Evolutionary conservation across 2,797 vertebrate species (phyloP), one percentile per base, ranked within the genome.

Genomic region (Zalophus californianus): DNA sequence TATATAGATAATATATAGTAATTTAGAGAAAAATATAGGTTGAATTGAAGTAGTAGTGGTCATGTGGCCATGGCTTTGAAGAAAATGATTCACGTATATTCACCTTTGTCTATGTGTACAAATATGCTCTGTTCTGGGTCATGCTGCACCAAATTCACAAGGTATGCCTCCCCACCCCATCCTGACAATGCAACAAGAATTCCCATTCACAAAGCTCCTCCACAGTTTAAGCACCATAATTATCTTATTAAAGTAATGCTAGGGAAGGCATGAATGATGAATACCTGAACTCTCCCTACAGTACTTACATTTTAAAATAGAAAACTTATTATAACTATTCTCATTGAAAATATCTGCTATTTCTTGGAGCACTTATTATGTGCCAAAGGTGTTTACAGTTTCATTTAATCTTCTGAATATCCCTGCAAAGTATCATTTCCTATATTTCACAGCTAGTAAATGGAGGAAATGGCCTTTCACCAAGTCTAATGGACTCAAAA

Each of bases 301-400:
- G 77, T 56, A 70, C 75, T 79, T 56, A 90, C 7, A 79, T 73
- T 83, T 97, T 84, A 90, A 97, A 94, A 79, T 12, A 90, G 85
- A 50, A 92, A 92, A 87, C 38, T 73, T 73, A 56, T 87, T 66
- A 68, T 84, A 48, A 80, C 15, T 73, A 94, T 93, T 92, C 62
- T 94, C 64, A 92, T 86, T 92, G 68, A 84, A 95, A 95, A 77
- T 38, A 79, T 12, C 54, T 41, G 50, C 29, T 92, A 52, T 73
- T 77, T 92, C 44, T 96, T 41, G 60, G 27, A 96, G 62, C 72
- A 86, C 86, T 75, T 75, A 75, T 12, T 90, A 87, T 56, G 23
- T 54, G 48, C 60, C 79, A 92, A 94, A 75, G 89, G 38, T n/a
- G 88, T 84, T 75, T 79, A 80, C 9, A 68, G n/a, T 73, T 50